Percentiles rank a stretch among this genome's conserved stretches.
Evolutionary conservation across 1,140 invertebrate species (phyloP).

Genomic region (Drosophila lacertosa): DNA sequence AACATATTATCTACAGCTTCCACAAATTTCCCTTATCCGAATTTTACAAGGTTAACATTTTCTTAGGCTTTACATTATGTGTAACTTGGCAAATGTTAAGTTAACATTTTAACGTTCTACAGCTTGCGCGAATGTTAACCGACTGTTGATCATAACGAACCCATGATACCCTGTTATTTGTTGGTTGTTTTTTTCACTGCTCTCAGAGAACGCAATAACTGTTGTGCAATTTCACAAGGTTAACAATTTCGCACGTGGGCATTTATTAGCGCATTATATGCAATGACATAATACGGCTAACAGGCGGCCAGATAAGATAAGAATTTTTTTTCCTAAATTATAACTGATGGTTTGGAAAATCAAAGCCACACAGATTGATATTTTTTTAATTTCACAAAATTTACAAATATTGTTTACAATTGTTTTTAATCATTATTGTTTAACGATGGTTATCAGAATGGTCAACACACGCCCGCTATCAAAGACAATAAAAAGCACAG

Average conservation of each 20-base stretch:
- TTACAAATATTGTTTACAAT: too few relatives aligned
- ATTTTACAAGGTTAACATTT: too few relatives aligned
- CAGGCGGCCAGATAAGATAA: conserved; percentile 26
- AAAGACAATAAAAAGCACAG: conserved; percentile 17
- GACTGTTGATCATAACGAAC: too few relatives aligned
- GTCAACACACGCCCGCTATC: conserved; percentile 27
- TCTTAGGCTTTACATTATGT: too few relatives aligned
- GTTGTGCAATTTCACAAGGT: conserved; percentile 32
- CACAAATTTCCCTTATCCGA: too few relatives aligned
- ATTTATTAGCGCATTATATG: conserved; percentile 20
- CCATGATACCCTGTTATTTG: not conserved
- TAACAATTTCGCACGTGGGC: conserved; percentile 14
- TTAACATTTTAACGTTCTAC: too few relatives aligned
- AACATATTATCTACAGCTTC: too few relatives aligned
- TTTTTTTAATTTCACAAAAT: too few relatives aligned
- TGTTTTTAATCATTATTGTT: too few relatives aligned
- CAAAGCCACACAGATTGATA: not conserved
- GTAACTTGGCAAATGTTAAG: too few relatives aligned
- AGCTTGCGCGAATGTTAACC: too few relatives aligned
- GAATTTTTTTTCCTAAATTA: not conserved
- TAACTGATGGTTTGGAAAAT: not conserved
- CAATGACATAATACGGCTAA: conserved; percentile 25
- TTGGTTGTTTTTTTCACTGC: not conserved
- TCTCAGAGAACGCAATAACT: conserved; percentile 12
- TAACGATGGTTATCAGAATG: conserved; percentile 28